Evolutionary conservation across 2,888 invertebrate genomes (phyloP).

Genomic region (Ectropis crepuscularia): DNA sequence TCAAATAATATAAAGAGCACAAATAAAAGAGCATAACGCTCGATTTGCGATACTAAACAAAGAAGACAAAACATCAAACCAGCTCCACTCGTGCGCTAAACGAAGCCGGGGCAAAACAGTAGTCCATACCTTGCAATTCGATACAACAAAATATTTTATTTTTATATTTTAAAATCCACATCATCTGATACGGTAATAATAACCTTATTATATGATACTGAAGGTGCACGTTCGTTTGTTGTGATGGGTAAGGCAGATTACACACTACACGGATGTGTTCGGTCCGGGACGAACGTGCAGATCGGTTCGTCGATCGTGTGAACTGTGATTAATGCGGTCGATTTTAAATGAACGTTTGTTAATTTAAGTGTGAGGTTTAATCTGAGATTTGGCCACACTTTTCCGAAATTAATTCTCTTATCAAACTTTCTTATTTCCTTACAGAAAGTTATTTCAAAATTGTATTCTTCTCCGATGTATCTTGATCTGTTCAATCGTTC

Average conservation of each 20-base stretch:
- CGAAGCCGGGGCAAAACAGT: constrained; percentile 26
- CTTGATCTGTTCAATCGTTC: too few relatives aligned
- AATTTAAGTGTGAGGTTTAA: constrained; percentile 24
- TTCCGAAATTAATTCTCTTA: too few relatives aligned
- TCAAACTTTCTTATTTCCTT: too few relatives aligned
- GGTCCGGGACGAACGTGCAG: constrained; percentile 23
- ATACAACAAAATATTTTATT: constrained; percentile 15
- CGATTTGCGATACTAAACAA: constrained; percentile 62
- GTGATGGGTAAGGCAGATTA: constrained; percentile 63
- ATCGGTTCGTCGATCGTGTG: constrained; percentile 44
- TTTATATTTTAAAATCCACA: constrained; percentile 16
- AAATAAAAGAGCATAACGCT: constrained; percentile 54
- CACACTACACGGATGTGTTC: constrained; percentile 46
- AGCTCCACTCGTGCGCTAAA: constrained; percentile 18
- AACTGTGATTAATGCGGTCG: constrained; percentile 47
- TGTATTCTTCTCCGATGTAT: too few relatives aligned
- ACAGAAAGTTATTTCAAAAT: too few relatives aligned
- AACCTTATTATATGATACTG: background rate
- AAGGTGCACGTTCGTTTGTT: constrained; percentile 3
- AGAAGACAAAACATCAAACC: constrained; percentile 30
- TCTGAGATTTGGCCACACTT: background rate
- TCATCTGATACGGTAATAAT: background rate
- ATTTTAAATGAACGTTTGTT: constrained; percentile 36
- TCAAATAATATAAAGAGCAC: constrained; percentile 28
- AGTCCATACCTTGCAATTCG: constrained; percentile 29